Percentiles rank a stretch among this genome's conserved stretches.
Evolutionary conservation across 2,888 invertebrate species (phyloP).

Genomic region (Parelbella ahira): DNA sequence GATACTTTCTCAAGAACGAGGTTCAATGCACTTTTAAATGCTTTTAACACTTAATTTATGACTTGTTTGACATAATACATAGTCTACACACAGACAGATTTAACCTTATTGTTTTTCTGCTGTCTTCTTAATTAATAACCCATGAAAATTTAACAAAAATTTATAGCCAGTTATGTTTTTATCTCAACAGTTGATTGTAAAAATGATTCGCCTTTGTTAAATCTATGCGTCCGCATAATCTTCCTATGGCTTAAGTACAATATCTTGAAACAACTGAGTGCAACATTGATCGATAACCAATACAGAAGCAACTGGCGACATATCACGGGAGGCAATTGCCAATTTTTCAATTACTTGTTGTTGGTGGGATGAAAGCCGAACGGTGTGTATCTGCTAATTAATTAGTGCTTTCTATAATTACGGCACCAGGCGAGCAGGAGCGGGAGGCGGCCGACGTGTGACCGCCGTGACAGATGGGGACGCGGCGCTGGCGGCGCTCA

Average conservation of each 20-base stretch:
- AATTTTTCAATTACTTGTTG: slow-evolving; percentile 36
- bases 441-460: slow-evolving; percentile 53
- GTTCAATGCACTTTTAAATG: slow-evolving; percentile 51
- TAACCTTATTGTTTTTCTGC: background rate
- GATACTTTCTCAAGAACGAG: slow-evolving; percentile 56
- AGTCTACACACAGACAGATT: background rate
- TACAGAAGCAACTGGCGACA: slow-evolving; percentile 17
- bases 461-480: slow-evolving; percentile 70
- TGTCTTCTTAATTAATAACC: background rate
- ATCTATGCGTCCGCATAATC: too few species aligned
- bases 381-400: slow-evolving; percentile 49
- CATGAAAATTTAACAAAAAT: background rate
- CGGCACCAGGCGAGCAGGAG: slow-evolving; percentile 45
- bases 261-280: slow-evolving; percentile 1
- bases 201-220: too few species aligned
- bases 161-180: background rate
- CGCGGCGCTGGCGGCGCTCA: slow-evolving; percentile 66
- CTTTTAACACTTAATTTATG: slow-evolving; percentile 21
- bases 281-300: slow-evolving; percentile 15
- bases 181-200: background rate
- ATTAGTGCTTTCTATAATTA: slow-evolving; percentile 68
- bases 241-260: too few species aligned
- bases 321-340: slow-evolving; percentile 32
- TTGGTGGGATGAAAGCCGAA: slow-evolving; percentile 36
- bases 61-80: slow-evolving; percentile 15